Percentiles rank a stretch among this genome's conserved stretches.
Evolutionary conservation across 2,113 vertebrate genomes (phyloP).

Genomic region (Hassar affinis): DNA sequence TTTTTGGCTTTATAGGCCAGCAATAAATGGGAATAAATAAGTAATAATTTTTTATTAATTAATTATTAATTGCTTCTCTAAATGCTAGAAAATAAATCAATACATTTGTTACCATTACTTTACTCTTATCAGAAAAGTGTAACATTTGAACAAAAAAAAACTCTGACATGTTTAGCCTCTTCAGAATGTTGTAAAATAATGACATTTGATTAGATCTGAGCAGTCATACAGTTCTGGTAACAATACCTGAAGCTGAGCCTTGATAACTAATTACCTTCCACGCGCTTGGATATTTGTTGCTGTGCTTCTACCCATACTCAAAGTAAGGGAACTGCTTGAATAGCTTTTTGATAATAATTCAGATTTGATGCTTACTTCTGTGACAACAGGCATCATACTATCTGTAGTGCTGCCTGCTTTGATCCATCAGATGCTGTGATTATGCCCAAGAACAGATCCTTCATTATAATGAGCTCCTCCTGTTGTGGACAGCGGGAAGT

Average conservation of each 20-base stretch:
- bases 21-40: no score
- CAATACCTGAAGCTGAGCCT: conserved; percentile 71
- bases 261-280: conserved; percentile 76
- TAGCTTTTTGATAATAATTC: conserved; percentile 30
- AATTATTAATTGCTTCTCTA: background rate
- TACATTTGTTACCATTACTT: background rate
- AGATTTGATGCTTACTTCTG: conserved; percentile 12
- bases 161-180: conserved; percentile 43
- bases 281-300: conserved; percentile 49
- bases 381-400: conserved; percentile 26
- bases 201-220: conserved; percentile 74
- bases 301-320: conserved; percentile 16
- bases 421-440: conserved; percentile 31
- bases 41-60: no score
- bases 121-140: background rate
- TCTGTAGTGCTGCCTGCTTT: conserved; percentile 34
- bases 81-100: background rate
- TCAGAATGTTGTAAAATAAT: conserved; percentile 57
- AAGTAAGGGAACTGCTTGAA: conserved; percentile 25
- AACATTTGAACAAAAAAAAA: no score
- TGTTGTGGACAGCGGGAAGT: conserved; percentile 31
- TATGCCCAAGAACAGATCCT: conserved; percentile 15
- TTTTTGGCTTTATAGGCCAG: no score
- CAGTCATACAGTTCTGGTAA: conserved; percentile 71
- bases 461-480: conserved; percentile 39